phyloP scores from a whole-genome alignment of 2,113 vertebrate genomes.

The Prochilodus magdalenae region DNA sequence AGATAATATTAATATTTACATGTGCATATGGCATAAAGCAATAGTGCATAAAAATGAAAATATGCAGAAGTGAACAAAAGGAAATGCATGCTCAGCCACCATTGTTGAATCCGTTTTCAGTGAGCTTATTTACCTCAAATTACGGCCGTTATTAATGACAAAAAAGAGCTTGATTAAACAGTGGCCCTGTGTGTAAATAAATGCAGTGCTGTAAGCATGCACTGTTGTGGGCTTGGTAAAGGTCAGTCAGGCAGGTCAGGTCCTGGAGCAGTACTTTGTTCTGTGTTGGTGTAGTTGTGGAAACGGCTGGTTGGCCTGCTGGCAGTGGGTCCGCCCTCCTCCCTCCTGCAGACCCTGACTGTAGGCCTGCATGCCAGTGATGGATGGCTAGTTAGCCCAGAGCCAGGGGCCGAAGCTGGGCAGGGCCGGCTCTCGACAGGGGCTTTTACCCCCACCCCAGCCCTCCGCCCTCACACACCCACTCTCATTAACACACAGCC shows the following conservation, averaged over 20 bases:
- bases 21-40: too few species aligned
- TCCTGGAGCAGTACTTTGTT: conserved; percentile 52
- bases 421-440: conserved; percentile 46
- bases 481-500: conserved; percentile 55
- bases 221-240: conserved; percentile 25
- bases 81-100: conserved; percentile 15
- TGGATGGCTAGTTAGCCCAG: conserved; percentile 54
- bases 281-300: conserved; percentile 39
- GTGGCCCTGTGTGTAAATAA: conserved; percentile 50
- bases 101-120: conserved; percentile 5
- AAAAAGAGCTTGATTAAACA: conserved; percentile 49
- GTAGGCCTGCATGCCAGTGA: conserved; percentile 51
- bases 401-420: conserved; percentile 46
- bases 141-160: conserved; percentile 36
- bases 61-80: not conserved
- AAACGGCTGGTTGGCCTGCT: conserved; percentile 39
- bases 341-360: conserved; percentile 38
- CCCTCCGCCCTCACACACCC: conserved; percentile 27
- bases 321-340: conserved; percentile 26
- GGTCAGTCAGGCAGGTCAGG: conserved; percentile 26
- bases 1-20: too few species aligned
- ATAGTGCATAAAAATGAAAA: not conserved
- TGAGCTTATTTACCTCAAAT: conserved; percentile 44
- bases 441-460: conserved; percentile 34
- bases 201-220: not conserved